Percentiles rank a stretch among this genome's conserved stretches.
Conservation (phyloP, 2,113 vertebrate genomes). For the Clarias batrachus region DNA sequence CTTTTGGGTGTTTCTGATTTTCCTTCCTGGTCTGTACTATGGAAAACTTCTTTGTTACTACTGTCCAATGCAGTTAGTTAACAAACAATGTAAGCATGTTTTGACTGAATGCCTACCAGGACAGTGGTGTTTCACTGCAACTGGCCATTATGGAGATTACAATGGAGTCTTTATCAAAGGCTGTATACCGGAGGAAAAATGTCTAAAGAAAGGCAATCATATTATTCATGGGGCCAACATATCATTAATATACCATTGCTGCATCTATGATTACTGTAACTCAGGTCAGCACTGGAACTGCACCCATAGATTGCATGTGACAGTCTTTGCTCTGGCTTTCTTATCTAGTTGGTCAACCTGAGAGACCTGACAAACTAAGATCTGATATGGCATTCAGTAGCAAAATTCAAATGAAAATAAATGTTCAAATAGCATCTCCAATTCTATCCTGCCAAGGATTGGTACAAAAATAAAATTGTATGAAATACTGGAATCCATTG, state of each 20-base stretch:
- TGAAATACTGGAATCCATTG: neutral
- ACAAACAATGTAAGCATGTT: constrained; percentile 37
- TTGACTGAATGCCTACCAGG: constrained; percentile 62
- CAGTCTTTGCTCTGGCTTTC: neutral
- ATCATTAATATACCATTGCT: constrained; percentile 67
- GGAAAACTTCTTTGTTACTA: constrained; percentile 66
- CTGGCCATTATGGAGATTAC: constrained; percentile 61
- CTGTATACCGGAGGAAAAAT: constrained; percentile 57
- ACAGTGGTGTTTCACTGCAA: constrained; percentile 64
- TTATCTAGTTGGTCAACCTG: neutral
- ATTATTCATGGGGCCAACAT: constrained; percentile 53
- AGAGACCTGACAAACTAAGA: neutral
- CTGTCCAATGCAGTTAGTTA: constrained; percentile 58
- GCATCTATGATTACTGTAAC: constrained; percentile 67
- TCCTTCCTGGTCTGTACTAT: constrained; percentile 55
- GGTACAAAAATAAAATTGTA: neutral
- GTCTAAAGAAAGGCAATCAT: constrained; percentile 36
- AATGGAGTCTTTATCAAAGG: constrained; percentile 60
- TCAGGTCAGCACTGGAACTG: constrained; percentile 17
- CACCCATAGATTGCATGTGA: neutral
- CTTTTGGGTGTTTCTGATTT: constrained; percentile 53
- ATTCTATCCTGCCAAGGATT: neutral
- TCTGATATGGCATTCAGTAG: neutral
- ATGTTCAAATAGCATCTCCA: neutral
- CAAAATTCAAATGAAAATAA: neutral